These are phyloP conservation scores for Megamerina dolium DNA, from an alignment of 2,888 invertebrate species.

Conservation along the genomic window DNA sequence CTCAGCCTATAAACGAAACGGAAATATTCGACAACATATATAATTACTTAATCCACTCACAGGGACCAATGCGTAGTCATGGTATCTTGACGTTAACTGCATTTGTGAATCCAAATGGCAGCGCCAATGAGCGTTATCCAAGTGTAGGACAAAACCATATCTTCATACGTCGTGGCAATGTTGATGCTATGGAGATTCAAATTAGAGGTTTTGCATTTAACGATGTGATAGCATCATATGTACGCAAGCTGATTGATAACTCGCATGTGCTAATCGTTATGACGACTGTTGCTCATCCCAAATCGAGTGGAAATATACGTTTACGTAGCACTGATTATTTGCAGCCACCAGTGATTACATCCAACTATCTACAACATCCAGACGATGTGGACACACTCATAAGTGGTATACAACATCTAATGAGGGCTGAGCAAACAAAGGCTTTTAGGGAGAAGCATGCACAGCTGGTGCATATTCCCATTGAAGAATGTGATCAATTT, in stretches of 20 bases:
- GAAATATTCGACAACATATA: slow-evolving; percentile 32
- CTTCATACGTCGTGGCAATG: slow-evolving; percentile 24
- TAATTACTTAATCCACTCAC: slow-evolving; percentile 43
- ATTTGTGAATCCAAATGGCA: slow-evolving; percentile 51
- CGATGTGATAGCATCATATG: slow-evolving; percentile 7
- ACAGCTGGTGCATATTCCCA: slow-evolving; percentile 23
- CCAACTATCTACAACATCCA: slow-evolving; percentile 58
- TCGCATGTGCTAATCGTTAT: slow-evolving; percentile 39
- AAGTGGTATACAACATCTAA: slow-evolving; percentile 45
- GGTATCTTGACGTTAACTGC: slow-evolving; percentile 48
- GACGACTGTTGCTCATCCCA: slow-evolving; percentile 49
- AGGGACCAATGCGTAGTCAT: slow-evolving; percentile 23
- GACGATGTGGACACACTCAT: slow-evolving; percentile 53
- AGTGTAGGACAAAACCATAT: slow-evolving; percentile 52
- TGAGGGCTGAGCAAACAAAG: slow-evolving; percentile 46
- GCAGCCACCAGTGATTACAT: slow-evolving; percentile 56
- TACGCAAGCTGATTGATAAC: slow-evolving; percentile 14
- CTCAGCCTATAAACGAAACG: slow-evolving; percentile 28
- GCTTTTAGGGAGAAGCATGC: slow-evolving; percentile 44
- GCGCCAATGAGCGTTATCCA: slow-evolving; percentile 47
- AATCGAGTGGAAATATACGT: slow-evolving; percentile 54
- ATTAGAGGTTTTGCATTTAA: slow-evolving; percentile 13
- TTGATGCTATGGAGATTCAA: slow-evolving; percentile 31
- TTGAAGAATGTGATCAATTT: slow-evolving; percentile 28
- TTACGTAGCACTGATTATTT: slow-evolving; percentile 54